Evolutionary conservation across 2,888 invertebrate species (phyloP), one percentile per base, ranked within the genome.

Genomic region (Creontiades dilutus): DNA sequence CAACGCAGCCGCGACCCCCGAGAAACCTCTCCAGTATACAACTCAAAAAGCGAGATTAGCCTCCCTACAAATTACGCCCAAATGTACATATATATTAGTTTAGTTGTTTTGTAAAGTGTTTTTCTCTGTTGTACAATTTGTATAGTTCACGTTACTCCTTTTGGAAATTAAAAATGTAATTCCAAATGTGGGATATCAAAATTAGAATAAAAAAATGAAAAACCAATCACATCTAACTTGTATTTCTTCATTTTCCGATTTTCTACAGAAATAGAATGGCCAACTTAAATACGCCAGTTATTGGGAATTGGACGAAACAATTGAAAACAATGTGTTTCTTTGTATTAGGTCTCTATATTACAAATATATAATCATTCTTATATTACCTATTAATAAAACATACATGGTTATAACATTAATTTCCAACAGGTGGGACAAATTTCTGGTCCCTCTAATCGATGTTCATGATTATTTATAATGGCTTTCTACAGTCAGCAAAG

Each of bases 401-500:
- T 16, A 11, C 1, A 16, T 14, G 11, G 52, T 52, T 13, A 48
- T 7, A 52, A 52, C 52, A 13, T 14, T 52, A 52, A 52, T 52
- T 7, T 14, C 52, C 11, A 11, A 5, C 52, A 5, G 52, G 1
- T 52, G 52, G 11, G 3, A 12, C 3, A 52, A 52, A 52, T 52
- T 52, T 12, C 37, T 37, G 37, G 37, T 37, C 7, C 37, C 7
- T 37, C 37, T n/a, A 37, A 37, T 37, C 37, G 2, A 37, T 7
- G 7, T 37, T 37, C 37, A 37, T 37, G 37, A 37, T 37, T 37
- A 48, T 57, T 48, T 47, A n/a, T 80, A 80, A 78, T 80, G 88
- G 12, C 81, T 87, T 27, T 89, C 91, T 76, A 88, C 85, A 13
- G 75, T 37, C 28, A 82, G 90, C 52, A 98, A 95, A 93, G 99